These are phyloP conservation scores for Colostygia pectinataria DNA, from an alignment of 2,888 invertebrate species.

Conservation along the genomic window DNA sequence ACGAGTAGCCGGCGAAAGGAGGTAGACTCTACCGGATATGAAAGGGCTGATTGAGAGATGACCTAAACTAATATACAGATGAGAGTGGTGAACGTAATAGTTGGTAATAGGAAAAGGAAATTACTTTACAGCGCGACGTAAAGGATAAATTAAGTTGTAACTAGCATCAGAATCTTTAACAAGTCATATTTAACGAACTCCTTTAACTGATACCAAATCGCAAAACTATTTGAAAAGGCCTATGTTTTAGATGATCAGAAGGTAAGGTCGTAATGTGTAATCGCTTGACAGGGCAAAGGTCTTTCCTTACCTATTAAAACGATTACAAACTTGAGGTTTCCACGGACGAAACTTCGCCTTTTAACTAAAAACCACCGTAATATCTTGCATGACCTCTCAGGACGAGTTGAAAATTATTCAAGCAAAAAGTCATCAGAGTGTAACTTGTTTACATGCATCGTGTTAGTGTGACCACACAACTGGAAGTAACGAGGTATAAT, in stretches of 20 bases:
- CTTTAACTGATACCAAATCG: too few species aligned
- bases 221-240: too few species aligned
- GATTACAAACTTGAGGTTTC: slow-evolving; percentile 3
- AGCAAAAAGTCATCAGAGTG: slow-evolving; percentile 25
- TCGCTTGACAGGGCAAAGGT: not conserved
- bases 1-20: not conserved
- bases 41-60: slow-evolving; percentile 22
- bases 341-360: not conserved
- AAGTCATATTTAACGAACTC: too few species aligned
- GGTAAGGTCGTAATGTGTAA: not conserved
- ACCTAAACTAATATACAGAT: slow-evolving; percentile 22
- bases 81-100: not conserved
- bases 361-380: not conserved
- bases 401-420: slow-evolving; percentile 13
- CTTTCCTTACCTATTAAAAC: not conserved
- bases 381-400: not conserved
- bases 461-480: slow-evolving; percentile 51
- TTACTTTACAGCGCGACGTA: not conserved
- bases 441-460: slow-evolving; percentile 27
- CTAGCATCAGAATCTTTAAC: too few species aligned
- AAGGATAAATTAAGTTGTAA: too few species aligned
- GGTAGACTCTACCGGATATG: slow-evolving; percentile 15
- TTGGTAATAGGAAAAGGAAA: not conserved
- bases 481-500: slow-evolving; percentile 57
- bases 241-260: not conserved